Evolutionary conservation across 2,797 vertebrate species (phyloP).

Genomic region (Melanotaenia boesemani): DNA sequence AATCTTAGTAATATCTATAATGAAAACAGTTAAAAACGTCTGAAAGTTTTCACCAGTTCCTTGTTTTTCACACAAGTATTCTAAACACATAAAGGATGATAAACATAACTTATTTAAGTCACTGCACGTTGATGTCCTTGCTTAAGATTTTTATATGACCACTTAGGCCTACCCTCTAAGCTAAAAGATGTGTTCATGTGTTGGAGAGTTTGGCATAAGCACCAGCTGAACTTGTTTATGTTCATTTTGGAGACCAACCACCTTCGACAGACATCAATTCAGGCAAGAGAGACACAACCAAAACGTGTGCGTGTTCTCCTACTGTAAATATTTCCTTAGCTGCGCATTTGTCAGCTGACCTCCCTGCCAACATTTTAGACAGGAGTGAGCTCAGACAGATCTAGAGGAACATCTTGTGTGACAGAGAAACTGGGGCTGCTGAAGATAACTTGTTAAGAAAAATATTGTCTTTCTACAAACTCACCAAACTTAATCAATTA

Average conservation of each 20-base stretch:
- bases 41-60: no score
- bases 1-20: constrained; percentile 2
- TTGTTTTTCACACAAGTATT: background rate
- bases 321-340: constrained; percentile 86
- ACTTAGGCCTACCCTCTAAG: constrained; percentile 30
- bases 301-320: constrained; percentile 64
- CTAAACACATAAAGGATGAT: constrained; percentile 23
- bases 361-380: constrained; percentile 66
- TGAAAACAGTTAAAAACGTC: constrained; percentile 7
- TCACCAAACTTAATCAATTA: background rate
- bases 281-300: constrained; percentile 68
- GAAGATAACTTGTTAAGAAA: constrained; percentile 26
- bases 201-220: constrained; percentile 59
- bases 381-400: constrained; percentile 52
- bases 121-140: constrained; percentile 2
- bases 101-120: constrained; percentile 9
- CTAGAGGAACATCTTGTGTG: constrained; percentile 27
- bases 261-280: constrained; percentile 70
- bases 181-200: constrained; percentile 59
- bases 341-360: constrained; percentile 70
- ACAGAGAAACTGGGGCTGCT: constrained; percentile 27
- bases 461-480: background rate
- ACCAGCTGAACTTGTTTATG: constrained; percentile 76
- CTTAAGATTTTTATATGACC: constrained; percentile 1
- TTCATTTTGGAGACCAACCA: constrained; percentile 74